Base-by-base conservation (phyloP, 2,888 invertebrate species). In the Ophion obscuratus region DNA sequence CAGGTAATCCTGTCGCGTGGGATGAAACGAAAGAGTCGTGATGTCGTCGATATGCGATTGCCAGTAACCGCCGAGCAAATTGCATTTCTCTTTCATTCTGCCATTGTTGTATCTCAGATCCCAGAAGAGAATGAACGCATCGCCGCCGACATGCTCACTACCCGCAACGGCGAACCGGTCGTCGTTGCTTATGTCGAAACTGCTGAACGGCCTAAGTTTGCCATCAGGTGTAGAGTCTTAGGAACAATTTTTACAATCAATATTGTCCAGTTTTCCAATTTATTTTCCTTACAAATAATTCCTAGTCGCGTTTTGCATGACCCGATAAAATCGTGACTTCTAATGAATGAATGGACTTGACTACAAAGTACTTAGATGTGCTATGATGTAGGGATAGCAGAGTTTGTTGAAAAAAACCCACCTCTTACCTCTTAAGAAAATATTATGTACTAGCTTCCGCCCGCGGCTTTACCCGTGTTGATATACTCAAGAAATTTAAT, bases 41-140 rank as follows among this genome's bases (percentile, higher is more conserved):
- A 98, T 95, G 92, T 98, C 98, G 93, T 97, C 97, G 81, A 96
- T 96, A 92, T 98, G 98, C 7, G 97, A 96, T 90, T 98, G 97
- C 96, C 96, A 97, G 92, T 98, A 98, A 0, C 96, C 97, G 0
- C 98, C 98, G 2, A 97, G 94, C 14, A 97, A 94, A 87, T 93
- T 92, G 68, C 89, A 90, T 80, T 88, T 92, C 53, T 89, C 85
- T 14, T 91, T 89, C n/a, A 89, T 87, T 85, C 95, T 95, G 0
- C 94, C 91, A 84, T 95, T 95, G 57, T 91, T 89, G 61, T 94
- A 91, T 85, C 98, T 95, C 31, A 96, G 94, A 94, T 98, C 98
- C 96, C 97, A 98, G 94, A 98, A 98, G 85, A 98, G 94, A 20
- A 98, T 94, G 92, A 95, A 98, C 0, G 97, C 96, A 91, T 97